Evolutionary conservation across 1,140 invertebrate genomes (phyloP), one percentile per base, ranked within the genome.

Genomic region (Magallana ariakensis): DNA sequence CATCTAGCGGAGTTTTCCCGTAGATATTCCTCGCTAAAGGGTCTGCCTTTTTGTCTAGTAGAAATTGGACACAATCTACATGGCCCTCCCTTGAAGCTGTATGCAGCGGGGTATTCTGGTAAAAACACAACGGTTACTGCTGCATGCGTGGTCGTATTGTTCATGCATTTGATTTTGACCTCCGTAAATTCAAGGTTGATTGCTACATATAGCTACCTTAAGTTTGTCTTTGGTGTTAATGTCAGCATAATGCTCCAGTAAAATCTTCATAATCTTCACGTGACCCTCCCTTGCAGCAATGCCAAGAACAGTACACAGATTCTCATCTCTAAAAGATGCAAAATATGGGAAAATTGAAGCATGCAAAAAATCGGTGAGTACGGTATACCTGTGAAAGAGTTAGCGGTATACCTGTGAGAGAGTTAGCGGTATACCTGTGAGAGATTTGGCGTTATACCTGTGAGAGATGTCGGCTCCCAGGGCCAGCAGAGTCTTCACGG

Each of bases 51-150:
- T 46, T 62, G 9, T 46, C 53, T 26, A 88, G 70, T 22, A 88
- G 70, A 1, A 88, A 10, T n/a, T 57, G 83, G 22, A 84, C 56
- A 88, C 81, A 84, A 46, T 86, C 87, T 1, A 84, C 46, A 66
- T 86, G 85, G 10, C 87, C 87, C 33, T 86, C 26, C 7, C 56
- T 55, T 54, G 80, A 86, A 5, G 85, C 85, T 53, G 84, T 57
- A 62, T 88, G 87, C 26, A 88, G 66, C 6, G 87, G 53, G 57
- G 87, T 88, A 26, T 88, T 88, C 87, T 88, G 80, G 0, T 26
- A 9, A 75, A 11, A 26, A 33, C 9, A 70, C 10, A 75, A 46
- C 13, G 15, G 13, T 75, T 9, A 75, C 8, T 16, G 4, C n/a
- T 1, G n/a, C n/a, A 16, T 9, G n/a, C 4, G 0, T 60, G 58